Base-by-base conservation (phyloP, 2,113 vertebrate species). In the Eulemur macaco region DNA sequence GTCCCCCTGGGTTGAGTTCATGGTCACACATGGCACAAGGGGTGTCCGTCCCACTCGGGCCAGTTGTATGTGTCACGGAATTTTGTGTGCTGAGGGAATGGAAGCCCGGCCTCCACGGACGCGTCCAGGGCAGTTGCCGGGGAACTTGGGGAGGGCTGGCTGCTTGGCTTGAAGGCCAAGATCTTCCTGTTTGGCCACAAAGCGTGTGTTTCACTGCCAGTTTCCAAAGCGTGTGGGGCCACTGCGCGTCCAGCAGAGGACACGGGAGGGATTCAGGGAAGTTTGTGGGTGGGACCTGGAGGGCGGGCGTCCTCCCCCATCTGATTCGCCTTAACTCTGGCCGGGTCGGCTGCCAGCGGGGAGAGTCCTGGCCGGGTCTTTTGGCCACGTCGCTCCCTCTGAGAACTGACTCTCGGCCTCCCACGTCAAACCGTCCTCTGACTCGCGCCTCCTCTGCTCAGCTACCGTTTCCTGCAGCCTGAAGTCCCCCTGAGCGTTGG, bases 101-200 rank as follows among this genome's bases (percentile, higher is more conserved):
- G 31, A 9, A 0, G 9, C 13, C 9, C 0, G 3, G 42, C 5
- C 73, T 50, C 71, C 0, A 0, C 1, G 10, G 23, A 27, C 7
- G 37, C 0, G 12, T 31, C 25, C 76, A 11, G 58, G 34, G n/a
- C 20, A 23, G 73, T 25, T 10, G 0, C 15, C 8, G 8, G 7
- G 8, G 73, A 47, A 7, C 50, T 0, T 1, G 1, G n/a, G 58
- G 37, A 45, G 39, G 52, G n/a, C 39, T 4, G 21, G 3, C 60
- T 5, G 10, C 21, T 12, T 0, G 1, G 47, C 23, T 7, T 0
- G 2, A 10, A 52, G 37, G 80, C 34, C 15, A 3, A 21, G 45
- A 14, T 9, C 52, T 20, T 20, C 10, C 29, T 23, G 5, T 7
- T 81, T 15, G 50, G 47, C 69, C 50, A 0, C 34, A 6, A 17